phyloP scores from a whole-genome alignment of 37 sponge, comb jelly and placozoan genomes.

The Hexactinellida sp. region DNA sequence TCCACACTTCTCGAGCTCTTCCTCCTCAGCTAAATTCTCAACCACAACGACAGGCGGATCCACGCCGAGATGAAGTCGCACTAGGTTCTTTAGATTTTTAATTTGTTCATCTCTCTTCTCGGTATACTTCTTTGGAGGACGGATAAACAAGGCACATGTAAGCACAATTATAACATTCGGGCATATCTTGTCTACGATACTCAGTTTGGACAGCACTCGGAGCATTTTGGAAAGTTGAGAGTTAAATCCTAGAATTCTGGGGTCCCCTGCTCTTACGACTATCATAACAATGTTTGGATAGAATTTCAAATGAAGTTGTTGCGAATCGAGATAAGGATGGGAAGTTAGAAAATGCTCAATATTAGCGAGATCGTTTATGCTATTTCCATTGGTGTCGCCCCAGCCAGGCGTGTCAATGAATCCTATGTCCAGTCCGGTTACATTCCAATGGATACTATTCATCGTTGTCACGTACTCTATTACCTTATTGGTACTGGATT shows the following conservation, averaged over 20 bases:
- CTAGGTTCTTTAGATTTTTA: not conserved
- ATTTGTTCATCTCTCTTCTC: not conserved
- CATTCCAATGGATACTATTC: not conserved
- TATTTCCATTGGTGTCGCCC: not conserved
- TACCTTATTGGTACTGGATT: not conserved
- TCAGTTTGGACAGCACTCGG: not conserved
- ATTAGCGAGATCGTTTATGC: not conserved
- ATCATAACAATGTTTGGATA: not conserved
- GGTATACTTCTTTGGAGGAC: not conserved
- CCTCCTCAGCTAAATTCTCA: not conserved
- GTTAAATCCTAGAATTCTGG: not conserved
- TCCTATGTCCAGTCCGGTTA: not conserved
- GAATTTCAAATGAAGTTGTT: not conserved
- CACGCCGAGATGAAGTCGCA: not conserved
- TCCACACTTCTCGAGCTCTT: not conserved
- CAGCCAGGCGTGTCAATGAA: not conserved
- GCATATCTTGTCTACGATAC: not conserved
- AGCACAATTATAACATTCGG: not conserved
- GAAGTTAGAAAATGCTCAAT: not conserved
- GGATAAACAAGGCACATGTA: slow-evolving; percentile 8
- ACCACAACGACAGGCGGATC: not conserved
- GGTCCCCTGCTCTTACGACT: not conserved
- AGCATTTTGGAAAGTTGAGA: not conserved
- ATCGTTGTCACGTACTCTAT: not conserved
- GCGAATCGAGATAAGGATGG: not conserved